Evolutionary conservation across 2,888 invertebrate species (phyloP).

Genomic region (Xestia c-nigrum): DNA sequence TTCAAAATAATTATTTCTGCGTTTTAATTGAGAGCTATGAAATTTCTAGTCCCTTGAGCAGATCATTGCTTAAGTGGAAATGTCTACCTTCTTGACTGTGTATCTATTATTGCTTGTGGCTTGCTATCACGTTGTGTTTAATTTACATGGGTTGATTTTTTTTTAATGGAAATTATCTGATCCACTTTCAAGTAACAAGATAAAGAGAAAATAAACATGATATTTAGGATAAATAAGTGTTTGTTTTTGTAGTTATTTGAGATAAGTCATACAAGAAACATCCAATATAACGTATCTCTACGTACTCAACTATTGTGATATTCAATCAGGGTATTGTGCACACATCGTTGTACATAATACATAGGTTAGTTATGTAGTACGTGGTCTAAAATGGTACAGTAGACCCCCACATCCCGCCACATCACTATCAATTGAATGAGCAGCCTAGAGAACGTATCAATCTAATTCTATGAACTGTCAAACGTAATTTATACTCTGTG

Average conservation of each 20-base stretch:
- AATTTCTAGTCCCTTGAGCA: slow-evolving; percentile 85
- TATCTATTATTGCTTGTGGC: slow-evolving; percentile 40
- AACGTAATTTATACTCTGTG: slow-evolving; percentile 81
- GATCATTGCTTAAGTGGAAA: slow-evolving; percentile 78
- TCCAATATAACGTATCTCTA: neutral
- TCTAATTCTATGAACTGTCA: slow-evolving; percentile 85
- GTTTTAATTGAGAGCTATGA: slow-evolving; percentile 88
- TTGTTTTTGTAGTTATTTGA: neutral
- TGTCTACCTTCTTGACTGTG: slow-evolving; percentile 31
- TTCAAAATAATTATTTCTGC: slow-evolving; percentile 87
- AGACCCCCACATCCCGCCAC: slow-evolving; percentile 89
- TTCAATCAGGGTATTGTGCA: neutral
- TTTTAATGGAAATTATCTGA: neutral
- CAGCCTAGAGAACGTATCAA: slow-evolving; percentile 86
- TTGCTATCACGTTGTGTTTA: slow-evolving; percentile 8
- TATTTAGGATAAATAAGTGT: neutral
- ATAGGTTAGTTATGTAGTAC: slow-evolving; percentile 14
- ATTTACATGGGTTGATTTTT: neutral
- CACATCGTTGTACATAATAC: slow-evolving; percentile 23
- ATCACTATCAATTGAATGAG: slow-evolving; percentile 85
- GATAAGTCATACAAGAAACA: neutral
- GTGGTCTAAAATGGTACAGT: slow-evolving; percentile 77
- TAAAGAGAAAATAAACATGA: neutral
- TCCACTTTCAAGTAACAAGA: neutral
- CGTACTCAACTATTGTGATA: neutral